Base-by-base conservation (phyloP, 2,888 invertebrate genomes). In the Busseola fusca region DNA sequence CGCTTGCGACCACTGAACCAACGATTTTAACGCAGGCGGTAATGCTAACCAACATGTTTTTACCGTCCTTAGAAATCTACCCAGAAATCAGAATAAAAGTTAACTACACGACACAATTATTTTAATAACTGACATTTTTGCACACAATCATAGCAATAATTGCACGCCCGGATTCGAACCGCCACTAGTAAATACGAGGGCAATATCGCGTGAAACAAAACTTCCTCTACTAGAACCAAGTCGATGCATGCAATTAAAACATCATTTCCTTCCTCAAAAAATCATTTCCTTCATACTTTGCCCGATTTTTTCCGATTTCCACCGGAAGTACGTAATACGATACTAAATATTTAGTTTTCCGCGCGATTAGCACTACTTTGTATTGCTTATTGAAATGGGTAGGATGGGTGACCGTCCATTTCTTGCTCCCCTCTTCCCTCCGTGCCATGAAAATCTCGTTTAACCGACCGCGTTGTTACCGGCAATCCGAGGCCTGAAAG, bases 241-340 rank as follows among this genome's bases (percentile, higher is more conserved):
- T 50, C 48, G 9, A 25, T 21, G 30, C 66, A 27, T 40, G 62
- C 66, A 64, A 64, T 54, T n/a, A 52, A 3, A 34, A 2, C 3
- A 7, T 0, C 6, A 4, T 54, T 65, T 67, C 57, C 66, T 76
- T 66, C 76, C 72, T 66, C 0, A 64, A 72, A 59, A 62, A 54
- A 52, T n/a, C 1, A 45, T 72, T 76, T 76, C 76, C 76, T 71
- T 58, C 40, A 72, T 58, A 45, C 25, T 59, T 34, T 16, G n/a
- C 25, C 5, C 21, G 34, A 45, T 76, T 60, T 75, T 76, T 63
- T 48, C n/a, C 5, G 30, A 66, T 54, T 64, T 72, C 76, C 76
- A 54, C 48, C 76, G 76, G 76, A 64, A 76, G 6, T 27, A 21
- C 4, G 25, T 60, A 48, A 54, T 48, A 3, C 30, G 3, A 45